Conservation (phyloP, 2,797 vertebrate genomes). For the Vespertilio murinus region DNA sequence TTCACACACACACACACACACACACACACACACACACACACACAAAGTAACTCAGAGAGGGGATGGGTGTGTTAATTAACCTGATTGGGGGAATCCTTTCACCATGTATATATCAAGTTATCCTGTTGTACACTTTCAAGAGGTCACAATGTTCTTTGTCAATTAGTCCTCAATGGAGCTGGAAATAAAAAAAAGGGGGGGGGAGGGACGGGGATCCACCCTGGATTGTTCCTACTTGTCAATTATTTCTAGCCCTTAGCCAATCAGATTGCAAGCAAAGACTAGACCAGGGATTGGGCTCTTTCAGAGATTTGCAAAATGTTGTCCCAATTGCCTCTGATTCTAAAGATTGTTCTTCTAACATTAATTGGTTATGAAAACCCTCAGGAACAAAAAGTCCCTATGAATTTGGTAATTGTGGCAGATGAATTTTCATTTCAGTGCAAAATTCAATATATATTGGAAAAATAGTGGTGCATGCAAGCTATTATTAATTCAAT, state of each 20-base stretch:
- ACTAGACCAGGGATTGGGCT: background rate
- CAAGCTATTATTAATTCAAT: conserved; percentile 26
- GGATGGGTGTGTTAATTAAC: background rate
- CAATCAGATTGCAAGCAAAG: background rate
- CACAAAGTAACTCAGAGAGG: background rate
- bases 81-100: background rate
- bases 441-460: background rate
- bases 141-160: background rate
- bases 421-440: background rate
- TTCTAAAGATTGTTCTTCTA: background rate
- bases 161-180: background rate
- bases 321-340: background rate
- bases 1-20: background rate
- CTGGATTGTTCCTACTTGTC: background rate
- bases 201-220: no score
- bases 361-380: background rate
- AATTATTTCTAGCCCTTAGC: background rate
- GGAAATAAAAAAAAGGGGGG: background rate
- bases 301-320: background rate
- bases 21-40: background rate
- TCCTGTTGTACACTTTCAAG: background rate
- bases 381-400: background rate
- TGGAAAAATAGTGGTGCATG: background rate
- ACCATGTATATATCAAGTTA: background rate
- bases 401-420: background rate